A percentile compares a stretch with the other conserved stretches of the same genome.
Evolutionary conservation across 1,140 invertebrate species (phyloP).

Genomic region (Penaeus indicus): DNA sequence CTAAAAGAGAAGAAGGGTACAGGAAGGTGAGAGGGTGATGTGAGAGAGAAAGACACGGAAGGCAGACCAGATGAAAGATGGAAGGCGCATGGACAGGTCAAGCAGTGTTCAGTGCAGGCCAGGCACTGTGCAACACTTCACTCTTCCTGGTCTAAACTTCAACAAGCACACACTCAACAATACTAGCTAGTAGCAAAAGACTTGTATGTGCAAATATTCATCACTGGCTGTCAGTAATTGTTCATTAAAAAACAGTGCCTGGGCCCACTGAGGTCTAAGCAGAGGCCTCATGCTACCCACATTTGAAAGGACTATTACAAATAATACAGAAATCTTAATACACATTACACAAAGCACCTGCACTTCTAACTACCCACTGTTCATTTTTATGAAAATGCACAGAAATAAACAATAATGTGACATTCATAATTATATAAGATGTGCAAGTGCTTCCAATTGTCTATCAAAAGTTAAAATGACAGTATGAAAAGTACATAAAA

Average conservation of each 20-base stretch:
- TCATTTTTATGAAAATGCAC: no score
- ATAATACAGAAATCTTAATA: slow-evolving; percentile 10
- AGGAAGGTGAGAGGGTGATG: slow-evolving; percentile 35
- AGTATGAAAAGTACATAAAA: slow-evolving; percentile 31
- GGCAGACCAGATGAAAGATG: slow-evolving; percentile 48
- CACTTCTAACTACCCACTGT: slow-evolving; percentile 13
- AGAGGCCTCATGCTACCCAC: slow-evolving; percentile 59
- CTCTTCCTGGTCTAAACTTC: slow-evolving; percentile 1
- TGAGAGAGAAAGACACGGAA: slow-evolving; percentile 45
- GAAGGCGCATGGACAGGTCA: slow-evolving; percentile 58
- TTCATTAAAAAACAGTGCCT: slow-evolving; percentile 50
- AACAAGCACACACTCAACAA: slow-evolving; percentile 29
- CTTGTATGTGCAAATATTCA: slow-evolving; percentile 18
- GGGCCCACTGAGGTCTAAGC: slow-evolving; percentile 54
- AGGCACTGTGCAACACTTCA: slow-evolving; percentile 49
- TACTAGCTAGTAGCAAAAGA: slow-evolving; percentile 33
- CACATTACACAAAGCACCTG: slow-evolving; percentile 50
- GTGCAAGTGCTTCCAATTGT: slow-evolving; percentile 48
- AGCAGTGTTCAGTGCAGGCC: slow-evolving; percentile 53
- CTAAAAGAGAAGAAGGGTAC: slow-evolving; percentile 42
- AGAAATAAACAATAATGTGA: no score
- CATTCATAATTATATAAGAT: neutral
- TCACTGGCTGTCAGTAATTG: neutral
- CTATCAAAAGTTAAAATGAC: slow-evolving; percentile 20
- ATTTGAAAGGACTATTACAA: slow-evolving; percentile 12